Conservation (phyloP, 2,888 invertebrate genomes). For the Cynaeus angustus region DNA sequence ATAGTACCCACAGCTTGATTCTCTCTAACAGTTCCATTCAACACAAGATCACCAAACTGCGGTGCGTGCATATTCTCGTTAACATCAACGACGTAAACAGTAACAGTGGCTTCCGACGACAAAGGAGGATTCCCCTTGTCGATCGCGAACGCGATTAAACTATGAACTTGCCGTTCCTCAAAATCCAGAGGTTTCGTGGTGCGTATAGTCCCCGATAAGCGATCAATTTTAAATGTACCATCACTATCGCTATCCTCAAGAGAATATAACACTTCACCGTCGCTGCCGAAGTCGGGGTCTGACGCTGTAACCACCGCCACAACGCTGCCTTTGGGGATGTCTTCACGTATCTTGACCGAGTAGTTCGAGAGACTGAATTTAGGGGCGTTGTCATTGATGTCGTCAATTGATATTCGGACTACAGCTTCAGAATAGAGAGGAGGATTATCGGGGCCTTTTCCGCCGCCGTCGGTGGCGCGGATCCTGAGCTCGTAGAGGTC, state of each 20-base stretch:
- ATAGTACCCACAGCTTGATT: slow-evolving; percentile 85
- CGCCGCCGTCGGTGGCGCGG: slow-evolving; percentile 84
- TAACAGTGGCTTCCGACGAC: slow-evolving; percentile 85
- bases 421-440: slow-evolving; percentile 86
- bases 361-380: slow-evolving; percentile 85
- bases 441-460: slow-evolving; percentile 74
- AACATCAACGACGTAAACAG: slow-evolving; percentile 93
- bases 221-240: slow-evolving; percentile 87
- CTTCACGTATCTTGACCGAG: slow-evolving; percentile 89
- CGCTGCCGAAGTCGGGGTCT: slow-evolving; percentile 90
- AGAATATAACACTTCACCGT: slow-evolving; percentile 88
- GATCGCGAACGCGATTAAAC: slow-evolving; percentile 87
- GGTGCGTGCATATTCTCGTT: slow-evolving; percentile 94
- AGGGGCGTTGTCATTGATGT: slow-evolving; percentile 93
- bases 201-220: slow-evolving; percentile 88
- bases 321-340: slow-evolving; percentile 90
- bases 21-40: slow-evolving; percentile 84
- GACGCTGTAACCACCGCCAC: slow-evolving; percentile 88
- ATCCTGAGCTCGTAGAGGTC: slow-evolving; percentile 86
- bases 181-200: slow-evolving; percentile 88
- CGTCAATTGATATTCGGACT: slow-evolving; percentile 87
- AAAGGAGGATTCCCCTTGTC: slow-evolving; percentile 90
- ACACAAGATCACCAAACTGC: slow-evolving; percentile 86
- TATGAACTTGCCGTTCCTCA: slow-evolving; percentile 92
- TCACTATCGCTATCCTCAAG: slow-evolving; percentile 82